These are phyloP conservation scores for Bungarus multicinctus DNA, from an alignment of 2,113 vertebrate genomes.

Conservation along the genomic window DNA sequence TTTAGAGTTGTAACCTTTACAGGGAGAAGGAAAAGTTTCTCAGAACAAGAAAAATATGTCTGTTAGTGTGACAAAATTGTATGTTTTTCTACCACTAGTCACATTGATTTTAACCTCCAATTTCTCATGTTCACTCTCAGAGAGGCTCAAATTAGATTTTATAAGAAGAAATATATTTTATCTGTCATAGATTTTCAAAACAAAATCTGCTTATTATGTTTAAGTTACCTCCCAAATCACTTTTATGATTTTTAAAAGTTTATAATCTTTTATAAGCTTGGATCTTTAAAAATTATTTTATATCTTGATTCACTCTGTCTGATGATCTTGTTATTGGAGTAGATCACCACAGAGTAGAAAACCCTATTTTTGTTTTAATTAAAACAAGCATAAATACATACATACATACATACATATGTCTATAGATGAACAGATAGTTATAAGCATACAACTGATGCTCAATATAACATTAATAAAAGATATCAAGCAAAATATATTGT, in stretches of 20 bases:
- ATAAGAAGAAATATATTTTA: neutral
- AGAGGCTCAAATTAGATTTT: neutral
- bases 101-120: neutral
- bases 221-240: neutral
- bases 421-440: too few relatives aligned
- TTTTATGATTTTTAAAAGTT: neutral
- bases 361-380: too few relatives aligned
- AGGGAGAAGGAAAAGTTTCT: neutral
- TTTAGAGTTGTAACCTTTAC: neutral
- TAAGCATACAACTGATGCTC: neutral
- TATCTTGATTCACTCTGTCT: neutral
- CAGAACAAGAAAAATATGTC: neutral
- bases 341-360: neutral
- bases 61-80: too few relatives aligned
- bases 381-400: too few relatives aligned
- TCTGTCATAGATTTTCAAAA: neutral
- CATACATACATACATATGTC: too few relatives aligned
- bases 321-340: neutral
- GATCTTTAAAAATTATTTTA: neutral
- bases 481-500: neutral
- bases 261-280: neutral
- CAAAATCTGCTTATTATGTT: neutral
- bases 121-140: neutral
- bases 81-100: neutral
- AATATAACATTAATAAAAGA: neutral